These are phyloP conservation scores for Felis chaus DNA, from an alignment of 2,113 vertebrate species.

Conservation along the genomic window DNA sequence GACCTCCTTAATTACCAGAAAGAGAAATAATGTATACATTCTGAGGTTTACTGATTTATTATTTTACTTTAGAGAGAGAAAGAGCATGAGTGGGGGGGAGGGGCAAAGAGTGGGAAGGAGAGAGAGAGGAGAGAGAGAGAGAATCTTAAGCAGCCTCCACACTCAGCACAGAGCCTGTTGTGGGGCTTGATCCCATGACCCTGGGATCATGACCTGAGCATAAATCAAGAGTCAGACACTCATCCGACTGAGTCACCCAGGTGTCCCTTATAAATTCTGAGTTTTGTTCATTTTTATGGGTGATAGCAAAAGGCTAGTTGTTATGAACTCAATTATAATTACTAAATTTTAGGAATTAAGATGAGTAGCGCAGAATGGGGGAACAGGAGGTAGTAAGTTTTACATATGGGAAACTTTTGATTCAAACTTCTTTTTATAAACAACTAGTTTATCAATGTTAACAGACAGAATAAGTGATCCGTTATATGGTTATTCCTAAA, in stretches of 20 bases:
- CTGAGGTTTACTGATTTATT: too few relatives aligned
- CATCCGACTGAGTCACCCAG: too few relatives aligned
- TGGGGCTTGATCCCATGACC: too few relatives aligned
- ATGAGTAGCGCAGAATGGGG: background rate
- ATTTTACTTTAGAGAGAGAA: too few relatives aligned
- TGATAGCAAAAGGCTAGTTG: background rate
- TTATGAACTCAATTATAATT: background rate
- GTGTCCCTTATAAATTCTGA: background rate
- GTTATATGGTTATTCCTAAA: background rate
- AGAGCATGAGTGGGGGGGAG: too few relatives aligned
- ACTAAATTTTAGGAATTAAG: background rate
- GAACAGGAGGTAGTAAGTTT: background rate
- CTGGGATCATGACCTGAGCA: too few relatives aligned
- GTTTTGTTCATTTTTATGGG: background rate
- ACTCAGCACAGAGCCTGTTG: too few relatives aligned
- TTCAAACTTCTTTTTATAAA: background rate
- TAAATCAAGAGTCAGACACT: too few relatives aligned
- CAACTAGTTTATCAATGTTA: background rate
- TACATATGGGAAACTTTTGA: background rate
- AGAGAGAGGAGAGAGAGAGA: too few relatives aligned
- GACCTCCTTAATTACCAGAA: background rate
- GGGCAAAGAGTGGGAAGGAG: too few relatives aligned
- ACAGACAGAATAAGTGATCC: background rate
- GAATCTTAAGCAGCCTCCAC: too few relatives aligned
- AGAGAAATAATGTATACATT: background rate